A percentile compares a stretch with the other conserved stretches of the same genome.
phyloP scores from a whole-genome alignment of 2,113 vertebrate species.

The Melozone crissalis region DNA sequence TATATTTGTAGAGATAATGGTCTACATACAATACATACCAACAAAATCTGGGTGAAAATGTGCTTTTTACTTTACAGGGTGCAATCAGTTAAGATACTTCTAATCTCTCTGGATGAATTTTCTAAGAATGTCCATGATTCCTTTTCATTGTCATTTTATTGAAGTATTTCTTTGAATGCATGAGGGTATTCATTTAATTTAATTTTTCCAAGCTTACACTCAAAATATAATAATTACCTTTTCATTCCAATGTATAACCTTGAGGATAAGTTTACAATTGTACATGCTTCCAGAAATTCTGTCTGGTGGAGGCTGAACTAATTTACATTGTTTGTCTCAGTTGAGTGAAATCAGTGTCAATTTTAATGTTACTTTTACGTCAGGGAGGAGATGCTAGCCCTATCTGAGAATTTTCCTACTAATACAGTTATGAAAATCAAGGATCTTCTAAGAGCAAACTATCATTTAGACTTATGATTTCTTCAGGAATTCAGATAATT shows the following conservation, averaged over 20 bases:
- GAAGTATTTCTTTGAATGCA: background rate
- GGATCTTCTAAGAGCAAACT: background rate
- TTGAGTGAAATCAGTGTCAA: background rate
- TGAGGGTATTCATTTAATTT: background rate
- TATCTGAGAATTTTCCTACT: background rate
- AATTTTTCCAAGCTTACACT: background rate
- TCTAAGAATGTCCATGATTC: background rate
- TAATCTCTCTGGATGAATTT: background rate
- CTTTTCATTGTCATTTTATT: background rate
- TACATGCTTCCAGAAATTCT: background rate
- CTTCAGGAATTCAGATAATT: background rate
- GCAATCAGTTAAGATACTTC: background rate
- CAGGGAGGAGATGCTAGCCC: background rate
- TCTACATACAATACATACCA: fast-evolving
- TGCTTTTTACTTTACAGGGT: background rate
- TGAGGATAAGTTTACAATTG: background rate
- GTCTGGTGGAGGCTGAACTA: background rate
- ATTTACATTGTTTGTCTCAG: background rate
- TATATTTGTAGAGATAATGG: background rate
- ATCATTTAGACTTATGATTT: background rate
- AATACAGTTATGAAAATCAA: background rate
- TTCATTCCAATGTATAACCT: background rate
- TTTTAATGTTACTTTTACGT: background rate
- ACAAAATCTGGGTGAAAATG: background rate
- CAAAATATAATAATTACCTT: background rate